phyloP scores from a whole-genome alignment of 2,797 vertebrate species.

The Lophura swinhoii region DNA sequence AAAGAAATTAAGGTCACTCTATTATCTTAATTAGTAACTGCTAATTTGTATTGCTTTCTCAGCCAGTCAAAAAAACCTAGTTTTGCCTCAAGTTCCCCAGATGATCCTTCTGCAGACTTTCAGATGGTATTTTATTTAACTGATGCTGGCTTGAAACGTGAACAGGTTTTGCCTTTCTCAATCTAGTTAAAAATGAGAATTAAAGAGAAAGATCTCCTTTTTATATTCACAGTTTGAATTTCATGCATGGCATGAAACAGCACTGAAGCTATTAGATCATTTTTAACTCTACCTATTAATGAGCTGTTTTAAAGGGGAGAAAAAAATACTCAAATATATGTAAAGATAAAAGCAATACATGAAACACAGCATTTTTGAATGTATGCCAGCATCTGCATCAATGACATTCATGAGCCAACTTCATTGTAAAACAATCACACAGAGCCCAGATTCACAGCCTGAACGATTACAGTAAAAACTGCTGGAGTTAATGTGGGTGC shows the following conservation, averaged over 20 bases:
- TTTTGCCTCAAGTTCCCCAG: background rate
- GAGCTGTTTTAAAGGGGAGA: conserved; percentile 15
- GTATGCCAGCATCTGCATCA: background rate
- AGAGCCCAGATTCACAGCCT: conserved; percentile 28
- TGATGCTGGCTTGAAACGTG: conserved; percentile 7
- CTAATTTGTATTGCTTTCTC: background rate
- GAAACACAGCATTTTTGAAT: conserved; percentile 3
- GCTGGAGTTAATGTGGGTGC: background rate
- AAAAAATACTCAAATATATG: conserved; percentile 23
- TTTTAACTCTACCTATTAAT: conserved; percentile 34
- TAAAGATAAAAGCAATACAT: conserved; percentile 46
- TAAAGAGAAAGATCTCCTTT: background rate
- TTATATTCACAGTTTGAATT: background rate
- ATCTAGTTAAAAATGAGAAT: background rate
- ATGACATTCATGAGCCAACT: background rate
- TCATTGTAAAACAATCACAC: background rate
- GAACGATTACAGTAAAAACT: background rate
- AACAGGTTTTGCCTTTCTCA: conserved; percentile 12
- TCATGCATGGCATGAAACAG: conserved; percentile 7
- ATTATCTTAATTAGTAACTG: background rate
- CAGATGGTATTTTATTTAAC: conserved; percentile 4
- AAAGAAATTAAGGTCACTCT: background rate
- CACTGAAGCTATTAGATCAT: background rate
- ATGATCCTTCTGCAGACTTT: background rate
- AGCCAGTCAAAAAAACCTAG: background rate